These are phyloP conservation scores for Cromileptes altivelis DNA, from an alignment of 2,113 vertebrate genomes.

Conservation along the genomic window DNA sequence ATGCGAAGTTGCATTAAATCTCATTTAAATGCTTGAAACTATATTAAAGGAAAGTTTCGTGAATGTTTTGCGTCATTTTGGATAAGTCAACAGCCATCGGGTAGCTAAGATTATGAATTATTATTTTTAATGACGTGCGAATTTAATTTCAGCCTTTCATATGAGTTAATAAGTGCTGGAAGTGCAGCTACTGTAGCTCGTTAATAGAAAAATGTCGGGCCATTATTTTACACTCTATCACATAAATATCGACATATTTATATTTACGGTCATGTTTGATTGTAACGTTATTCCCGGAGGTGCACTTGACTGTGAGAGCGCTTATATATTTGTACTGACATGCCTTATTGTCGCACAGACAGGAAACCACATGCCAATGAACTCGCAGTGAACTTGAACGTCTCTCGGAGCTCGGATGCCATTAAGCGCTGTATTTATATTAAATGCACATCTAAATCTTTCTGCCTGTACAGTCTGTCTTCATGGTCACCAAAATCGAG, in stretches of 20 bases:
- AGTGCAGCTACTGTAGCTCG: not conserved
- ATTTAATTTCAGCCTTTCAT: not conserved
- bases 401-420: not conserved
- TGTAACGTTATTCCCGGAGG: not conserved
- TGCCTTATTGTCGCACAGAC: not conserved
- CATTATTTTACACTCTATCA: not conserved
- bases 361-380: not conserved
- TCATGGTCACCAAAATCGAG: not conserved
- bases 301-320: too few species aligned
- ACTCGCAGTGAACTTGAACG: not conserved
- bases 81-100: too few species aligned
- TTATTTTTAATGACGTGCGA: too few species aligned
- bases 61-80: too few species aligned
- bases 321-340: not conserved
- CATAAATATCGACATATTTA: not conserved
- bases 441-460: not conserved
- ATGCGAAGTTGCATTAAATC: not conserved
- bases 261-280: not conserved
- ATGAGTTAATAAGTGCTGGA: not conserved
- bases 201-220: not conserved
- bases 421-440: not conserved
- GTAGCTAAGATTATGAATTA: not conserved
- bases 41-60: accelerated
- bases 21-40: not conserved
- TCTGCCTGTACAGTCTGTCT: not conserved